Base-by-base conservation (phyloP, 2,113 vertebrate genomes). In the Murina feae region DNA sequence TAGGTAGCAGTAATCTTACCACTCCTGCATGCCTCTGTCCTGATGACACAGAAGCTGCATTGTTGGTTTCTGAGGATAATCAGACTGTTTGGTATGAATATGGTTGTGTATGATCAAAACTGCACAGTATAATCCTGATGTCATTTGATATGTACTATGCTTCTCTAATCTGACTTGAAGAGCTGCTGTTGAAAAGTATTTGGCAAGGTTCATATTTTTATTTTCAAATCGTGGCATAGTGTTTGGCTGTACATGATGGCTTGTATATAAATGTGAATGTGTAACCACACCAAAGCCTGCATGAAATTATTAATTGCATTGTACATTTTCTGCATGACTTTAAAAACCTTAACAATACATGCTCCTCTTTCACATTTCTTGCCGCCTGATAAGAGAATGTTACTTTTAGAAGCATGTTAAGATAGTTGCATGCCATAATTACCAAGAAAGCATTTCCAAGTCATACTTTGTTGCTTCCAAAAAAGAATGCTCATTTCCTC, bases 21-120 rank as follows among this genome's bases (percentile, higher is more conserved):
- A 96, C 96, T 86, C 39, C 97, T 63, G 88, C 93, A 55, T 39
- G 91, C 68, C 93, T 96, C 84, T 96, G 81, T 87, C 21, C 75
- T 65, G 92, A 97, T 78, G 97, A 98, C 30, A 98, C 98, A 47
- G 98, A 98, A 80, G 80, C 98, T 37, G 96, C 96, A 0, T 93
- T 98, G 17, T 97, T 99, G 96, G 98, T 98, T 97, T 98, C 99
- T 88, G 99, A 99, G 97, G 99, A 99, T 95, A 99, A 98, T 90
- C 98, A 99, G 87, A 99, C 99, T 71, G 97, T 99, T 97, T 99
- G 99, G 99, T 99, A 99, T 53, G 99, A 99, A 97, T 99, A 99
- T 93, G 99, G 99, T 95, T 99, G 99, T 97, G 98, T 99, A 66
- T 99, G 98, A 99, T 93, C 72, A 97, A 78, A 80, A 93, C 39